Base-by-base conservation (phyloP, 1,140 invertebrate species). In the Diabrotica undecimpunctata region DNA sequence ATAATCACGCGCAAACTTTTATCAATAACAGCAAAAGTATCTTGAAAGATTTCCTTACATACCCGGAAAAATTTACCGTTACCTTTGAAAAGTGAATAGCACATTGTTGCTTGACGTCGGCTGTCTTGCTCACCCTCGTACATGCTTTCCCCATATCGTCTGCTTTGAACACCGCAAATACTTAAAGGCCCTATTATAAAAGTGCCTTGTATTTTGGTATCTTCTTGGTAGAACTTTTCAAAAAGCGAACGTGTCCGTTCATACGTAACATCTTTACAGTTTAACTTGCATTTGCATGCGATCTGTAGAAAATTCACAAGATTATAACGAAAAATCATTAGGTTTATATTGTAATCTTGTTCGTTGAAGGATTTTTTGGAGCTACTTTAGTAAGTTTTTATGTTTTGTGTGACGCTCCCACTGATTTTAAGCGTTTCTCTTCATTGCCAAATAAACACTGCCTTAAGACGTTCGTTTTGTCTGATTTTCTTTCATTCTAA, bases 221-320 rank as follows among this genome's bases (percentile, higher is more conserved):
- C 46, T 8, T 11, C 14, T 52, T 60, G 46, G 58, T 51, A 60
- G 50, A 60, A 65, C 13, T 65, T 59, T 53, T 65, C 64, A 60
- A 65, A 65, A 65, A 60, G 56, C 11, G 63, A 11, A 37, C 59
- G 60, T 55, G 35, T 65, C 7, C 52, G 13, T 65, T 39, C 63
- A 37, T 65, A 65, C 25, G 14, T 60, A 11, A 65, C 59, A 9
- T 38, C 59, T 53, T 59, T 65, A 56, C 55, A 51, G 25, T 39
- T 25, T 7, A 57, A 65, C 50, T 65, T 65, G 53, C 63, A 65
- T 65, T 65, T 60, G 51, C 63, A 59, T 65, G 46, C 60, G 51
- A 60, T 50, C 63, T 65, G 63, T 8, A 65, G 60, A 13, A 65
- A 58, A 65, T n/a, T n/a, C n/a, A n/a, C n/a, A n/a, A n/a, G n/a